Base-by-base conservation (phyloP, 2,797 vertebrate genomes). In the Hypotaenidia philippensis region DNA sequence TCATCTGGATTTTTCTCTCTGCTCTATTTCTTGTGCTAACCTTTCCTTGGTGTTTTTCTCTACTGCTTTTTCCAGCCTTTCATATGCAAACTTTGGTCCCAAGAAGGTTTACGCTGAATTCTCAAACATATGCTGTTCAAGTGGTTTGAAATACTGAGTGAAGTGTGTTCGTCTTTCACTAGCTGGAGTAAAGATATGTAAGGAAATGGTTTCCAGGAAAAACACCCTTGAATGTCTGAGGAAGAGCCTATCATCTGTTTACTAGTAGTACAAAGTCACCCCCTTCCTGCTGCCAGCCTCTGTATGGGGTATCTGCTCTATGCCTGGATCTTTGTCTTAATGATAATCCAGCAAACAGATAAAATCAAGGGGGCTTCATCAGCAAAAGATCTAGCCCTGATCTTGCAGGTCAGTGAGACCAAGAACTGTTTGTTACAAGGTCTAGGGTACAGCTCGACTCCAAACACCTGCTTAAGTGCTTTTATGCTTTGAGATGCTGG, bases 31-130 rank as follows among this genome's bases (percentile, higher is more conserved):
- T 88, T 90, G 59, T 63, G 36, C 63, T 84, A 93, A 93, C 83
- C 59, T 95, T 86, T 90, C 88, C 80, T 71, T 74, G 36, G 63
- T 86, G 80, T 76, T 94, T 95, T 95, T 63, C 50, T 88, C 80
- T 83, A n/a, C 47, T 72, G 63, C 32, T 89, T 95, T 95, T 95
- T 94, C 74, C 90, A 95, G 52, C 74, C 63, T 94, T 90, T 94
- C 50, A 47, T 83, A 74, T 83, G 61, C 65, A 93, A 44, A 70
- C 65, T 63, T 87, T 70, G 34, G 63, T 59, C 41, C 70, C 15
- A 11, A 64, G 44, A 61, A 88, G 27, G 44, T 86, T 93, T 92
- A n/a, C 56, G 65, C 29, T 83, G 75, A 89, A 34, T 50, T 87
- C 52, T 70, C 81, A 94, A 82, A 60, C 56, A 18, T 45, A n/a